phyloP scores from a whole-genome alignment of 2,888 invertebrate genomes.

The Trypoxylon attenuatum region DNA sequence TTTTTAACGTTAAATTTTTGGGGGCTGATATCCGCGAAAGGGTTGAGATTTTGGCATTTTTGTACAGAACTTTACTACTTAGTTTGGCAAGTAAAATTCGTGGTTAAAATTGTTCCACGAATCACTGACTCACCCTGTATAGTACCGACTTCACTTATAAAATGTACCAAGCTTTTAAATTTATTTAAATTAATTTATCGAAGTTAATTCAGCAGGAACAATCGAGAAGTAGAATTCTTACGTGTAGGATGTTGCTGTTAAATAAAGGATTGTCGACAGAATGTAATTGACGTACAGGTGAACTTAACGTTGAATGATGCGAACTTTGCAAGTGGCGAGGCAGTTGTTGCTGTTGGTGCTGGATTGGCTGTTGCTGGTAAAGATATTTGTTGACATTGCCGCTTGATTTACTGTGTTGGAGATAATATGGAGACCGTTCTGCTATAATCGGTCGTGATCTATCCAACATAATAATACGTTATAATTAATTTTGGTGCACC shows the following conservation, averaged over 20 bases:
- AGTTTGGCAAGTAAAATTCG: too few species aligned
- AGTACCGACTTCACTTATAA: too few species aligned
- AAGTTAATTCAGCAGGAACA: background rate
- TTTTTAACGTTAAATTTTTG: too few species aligned
- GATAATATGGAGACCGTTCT: slow-evolving; percentile 69
- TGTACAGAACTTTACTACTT: too few species aligned
- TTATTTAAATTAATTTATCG: background rate
- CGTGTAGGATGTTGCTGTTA: slow-evolving; percentile 80
- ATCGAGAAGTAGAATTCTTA: slow-evolving; percentile 56
- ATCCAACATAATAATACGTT: too few species aligned
- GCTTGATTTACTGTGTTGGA: slow-evolving; percentile 83
- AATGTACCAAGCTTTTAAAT: background rate
- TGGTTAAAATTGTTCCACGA: too few species aligned
- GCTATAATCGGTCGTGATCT: too few species aligned
- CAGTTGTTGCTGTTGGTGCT: slow-evolving; percentile 65
- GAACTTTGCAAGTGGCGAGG: slow-evolving; percentile 42
- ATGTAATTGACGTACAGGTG: slow-evolving; percentile 61
- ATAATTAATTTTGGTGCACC: too few species aligned
- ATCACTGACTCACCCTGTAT: too few species aligned
- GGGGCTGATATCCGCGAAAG: too few species aligned
- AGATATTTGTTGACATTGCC: slow-evolving; percentile 79
- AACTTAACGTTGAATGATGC: slow-evolving; percentile 42
- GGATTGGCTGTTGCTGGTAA: slow-evolving; percentile 77
- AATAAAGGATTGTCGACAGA: slow-evolving; percentile 77
- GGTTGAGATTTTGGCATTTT: too few species aligned